phyloP scores from a whole-genome alignment of 2,113 vertebrate genomes.

The Sinocyclocheilus maitianheensis region DNA sequence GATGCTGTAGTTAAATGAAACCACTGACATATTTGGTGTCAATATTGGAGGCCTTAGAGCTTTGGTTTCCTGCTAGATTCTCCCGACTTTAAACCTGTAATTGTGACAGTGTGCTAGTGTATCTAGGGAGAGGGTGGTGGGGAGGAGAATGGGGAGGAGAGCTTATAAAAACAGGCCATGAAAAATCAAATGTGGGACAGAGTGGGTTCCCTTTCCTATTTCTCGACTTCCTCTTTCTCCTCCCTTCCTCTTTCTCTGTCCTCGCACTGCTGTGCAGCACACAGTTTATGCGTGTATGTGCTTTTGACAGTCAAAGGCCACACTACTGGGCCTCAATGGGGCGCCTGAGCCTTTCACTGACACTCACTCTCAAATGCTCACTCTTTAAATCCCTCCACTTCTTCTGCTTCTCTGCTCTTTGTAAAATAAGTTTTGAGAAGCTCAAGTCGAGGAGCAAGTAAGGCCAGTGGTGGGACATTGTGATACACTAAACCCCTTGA shows the following conservation, averaged over 20 bases:
- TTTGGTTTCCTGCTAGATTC: neutral
- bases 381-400: slow-evolving; percentile 20
- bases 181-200: slow-evolving; percentile 3
- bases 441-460: slow-evolving; percentile 28
- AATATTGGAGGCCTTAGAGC: neutral
- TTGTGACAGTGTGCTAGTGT: neutral
- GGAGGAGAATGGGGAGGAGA: neutral
- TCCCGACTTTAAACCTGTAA: neutral
- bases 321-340: neutral
- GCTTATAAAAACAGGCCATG: neutral
- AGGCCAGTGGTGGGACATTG: slow-evolving; percentile 19
- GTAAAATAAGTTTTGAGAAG: slow-evolving; percentile 37
- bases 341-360: slow-evolving; percentile 8
- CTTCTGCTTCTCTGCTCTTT: slow-evolving; percentile 7
- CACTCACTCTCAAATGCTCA: slow-evolving; percentile 22
- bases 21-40: neutral
- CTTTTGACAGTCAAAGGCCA: slow-evolving; percentile 38
- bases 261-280: neutral
- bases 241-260: neutral
- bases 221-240: neutral
- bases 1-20: neutral
- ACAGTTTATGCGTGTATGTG: slow-evolving; percentile 8
- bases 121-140: neutral
- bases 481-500: slow-evolving; percentile 34
- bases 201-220: neutral